Conservation (phyloP, 1,140 invertebrate species). For the Drosophila bifasciata region DNA sequence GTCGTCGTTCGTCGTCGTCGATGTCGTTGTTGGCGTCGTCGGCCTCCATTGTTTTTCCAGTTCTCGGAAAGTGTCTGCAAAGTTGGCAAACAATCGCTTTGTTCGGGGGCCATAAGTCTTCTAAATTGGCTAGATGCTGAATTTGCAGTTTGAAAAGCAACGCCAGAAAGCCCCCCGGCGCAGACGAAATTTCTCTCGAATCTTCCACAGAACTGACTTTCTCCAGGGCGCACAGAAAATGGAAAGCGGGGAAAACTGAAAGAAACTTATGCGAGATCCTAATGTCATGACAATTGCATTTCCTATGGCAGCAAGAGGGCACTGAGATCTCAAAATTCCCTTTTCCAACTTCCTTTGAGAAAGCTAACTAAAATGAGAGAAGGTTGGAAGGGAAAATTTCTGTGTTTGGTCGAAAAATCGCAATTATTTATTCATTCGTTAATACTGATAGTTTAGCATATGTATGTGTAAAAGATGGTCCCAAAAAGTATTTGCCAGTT, state of each 20-base stretch:
- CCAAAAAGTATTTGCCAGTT: too few species aligned
- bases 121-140: constrained; percentile 43
- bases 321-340: background rate
- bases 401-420: too few species aligned
- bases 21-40: too few species aligned
- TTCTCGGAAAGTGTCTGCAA: constrained; percentile 48
- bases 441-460: too few species aligned
- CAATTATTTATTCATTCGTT: too few species aligned
- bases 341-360: too few species aligned
- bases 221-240: constrained; percentile 8
- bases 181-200: constrained; percentile 6
- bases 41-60: constrained; percentile 56
- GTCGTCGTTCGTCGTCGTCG: too few species aligned
- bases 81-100: constrained; percentile 47
- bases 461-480: too few species aligned
- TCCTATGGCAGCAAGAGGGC: background rate
- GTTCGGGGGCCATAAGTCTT: constrained; percentile 29
- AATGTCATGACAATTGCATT: background rate
- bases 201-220: constrained; percentile 13
- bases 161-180: constrained; percentile 18
- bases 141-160: constrained; percentile 34
- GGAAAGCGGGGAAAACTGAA: background rate
- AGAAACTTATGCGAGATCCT: too few species aligned
- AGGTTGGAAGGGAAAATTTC: too few species aligned
- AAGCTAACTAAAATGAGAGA: too few species aligned